phyloP scores from a whole-genome alignment of 2,113 vertebrate species.

The Opisthocomus hoazin region DNA sequence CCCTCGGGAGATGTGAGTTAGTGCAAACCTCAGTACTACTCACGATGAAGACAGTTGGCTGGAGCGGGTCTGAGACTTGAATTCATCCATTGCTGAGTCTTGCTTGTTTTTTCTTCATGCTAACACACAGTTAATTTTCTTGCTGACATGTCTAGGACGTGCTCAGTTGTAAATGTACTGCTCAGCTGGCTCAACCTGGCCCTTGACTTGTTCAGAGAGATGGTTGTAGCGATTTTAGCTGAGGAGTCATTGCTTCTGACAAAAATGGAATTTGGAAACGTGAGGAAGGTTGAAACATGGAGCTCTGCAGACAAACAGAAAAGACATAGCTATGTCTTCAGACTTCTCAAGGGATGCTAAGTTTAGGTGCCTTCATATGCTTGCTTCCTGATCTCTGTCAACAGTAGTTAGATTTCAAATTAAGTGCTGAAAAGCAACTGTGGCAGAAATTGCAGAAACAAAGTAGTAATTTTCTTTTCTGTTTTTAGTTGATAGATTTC shows the following conservation, averaged over 20 bases:
- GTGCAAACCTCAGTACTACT: background rate
- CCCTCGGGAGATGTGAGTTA: background rate
- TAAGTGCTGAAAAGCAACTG: background rate
- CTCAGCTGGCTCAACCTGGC: background rate
- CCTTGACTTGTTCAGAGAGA: background rate
- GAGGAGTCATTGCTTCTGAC: background rate
- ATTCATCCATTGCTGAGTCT: background rate
- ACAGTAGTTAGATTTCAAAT: background rate
- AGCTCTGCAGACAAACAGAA: background rate
- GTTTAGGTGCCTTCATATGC: background rate
- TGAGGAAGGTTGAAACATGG: background rate
- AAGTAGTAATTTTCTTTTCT: background rate
- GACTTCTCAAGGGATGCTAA: background rate
- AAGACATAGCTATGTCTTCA: background rate
- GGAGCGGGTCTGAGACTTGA: background rate
- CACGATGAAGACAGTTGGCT: background rate
- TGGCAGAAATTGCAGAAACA: background rate
- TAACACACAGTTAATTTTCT: background rate
- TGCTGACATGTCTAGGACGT: background rate
- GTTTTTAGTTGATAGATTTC: background rate
- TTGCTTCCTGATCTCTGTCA: background rate
- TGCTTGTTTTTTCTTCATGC: background rate
- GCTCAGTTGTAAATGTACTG: background rate
- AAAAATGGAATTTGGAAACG: background rate
- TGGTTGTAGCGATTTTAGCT: background rate